Percentiles rank a stretch among this genome's conserved stretches.
phyloP scores from a whole-genome alignment of 2,797 vertebrate genomes.

The Eupleurogrammus muticus region DNA sequence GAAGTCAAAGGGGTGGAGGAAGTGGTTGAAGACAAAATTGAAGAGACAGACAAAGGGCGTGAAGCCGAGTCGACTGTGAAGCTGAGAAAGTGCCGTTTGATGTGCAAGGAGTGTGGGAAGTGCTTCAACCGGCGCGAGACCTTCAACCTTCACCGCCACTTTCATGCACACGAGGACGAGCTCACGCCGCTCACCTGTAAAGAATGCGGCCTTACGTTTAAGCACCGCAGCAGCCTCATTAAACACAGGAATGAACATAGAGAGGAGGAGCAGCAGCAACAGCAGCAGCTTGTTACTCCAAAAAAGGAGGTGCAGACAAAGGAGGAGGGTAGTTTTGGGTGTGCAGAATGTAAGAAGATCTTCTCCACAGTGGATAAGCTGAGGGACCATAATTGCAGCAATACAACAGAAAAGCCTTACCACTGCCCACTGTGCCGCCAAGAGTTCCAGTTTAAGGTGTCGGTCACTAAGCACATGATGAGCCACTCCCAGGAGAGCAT shows the following conservation, averaged over 20 bases:
- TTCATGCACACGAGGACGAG: conserved; percentile 84
- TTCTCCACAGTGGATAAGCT: conserved; percentile 75
- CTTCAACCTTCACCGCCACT: conserved; percentile 86
- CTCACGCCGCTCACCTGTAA: conserved; percentile 84
- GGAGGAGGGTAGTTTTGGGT: conserved; percentile 61
- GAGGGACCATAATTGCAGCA: conserved; percentile 78
- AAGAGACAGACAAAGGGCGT: conserved; percentile 28
- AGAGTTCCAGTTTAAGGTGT: conserved; percentile 84
- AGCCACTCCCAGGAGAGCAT: conserved; percentile 80
- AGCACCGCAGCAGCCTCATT: conserved; percentile 85
- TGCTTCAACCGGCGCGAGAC: conserved; percentile 83
- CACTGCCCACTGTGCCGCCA: conserved; percentile 86
- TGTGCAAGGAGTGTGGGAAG: conserved; percentile 85
- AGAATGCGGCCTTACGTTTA: conserved; percentile 85
- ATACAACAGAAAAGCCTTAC: conserved; percentile 80
- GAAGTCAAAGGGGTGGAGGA: conserved; percentile 24
- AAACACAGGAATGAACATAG: conserved; percentile 85
- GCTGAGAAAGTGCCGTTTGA: conserved; percentile 68
- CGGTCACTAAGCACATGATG: conserved; percentile 85
- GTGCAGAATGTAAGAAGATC: conserved; percentile 74
- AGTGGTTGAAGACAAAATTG: neutral
- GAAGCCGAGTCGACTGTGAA: conserved; percentile 43
- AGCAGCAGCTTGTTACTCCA: conserved; percentile 32
- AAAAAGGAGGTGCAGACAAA: conserved; percentile 50
- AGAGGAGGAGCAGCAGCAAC: conserved; percentile 62